Percentiles rank a stretch among this genome's conserved stretches.
phyloP scores from a whole-genome alignment of 2,888 invertebrate species.

The Yponomeuta malinellus region DNA sequence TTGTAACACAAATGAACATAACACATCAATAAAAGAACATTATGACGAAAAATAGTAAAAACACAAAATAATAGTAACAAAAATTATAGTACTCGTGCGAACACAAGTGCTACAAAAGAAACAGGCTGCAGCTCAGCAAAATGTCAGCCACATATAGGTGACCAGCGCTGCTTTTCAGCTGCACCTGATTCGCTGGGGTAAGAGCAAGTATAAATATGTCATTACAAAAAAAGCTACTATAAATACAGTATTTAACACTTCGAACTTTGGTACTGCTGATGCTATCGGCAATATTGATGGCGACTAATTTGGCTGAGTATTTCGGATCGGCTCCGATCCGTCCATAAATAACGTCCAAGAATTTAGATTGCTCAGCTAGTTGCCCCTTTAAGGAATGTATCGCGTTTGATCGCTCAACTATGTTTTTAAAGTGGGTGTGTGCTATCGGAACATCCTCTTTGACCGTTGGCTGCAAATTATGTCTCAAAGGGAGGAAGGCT shows the following conservation, averaged over 20 bases:
- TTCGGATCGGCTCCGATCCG: constrained; percentile 15
- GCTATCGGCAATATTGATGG: background rate
- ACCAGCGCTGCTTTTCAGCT: too few species aligned
- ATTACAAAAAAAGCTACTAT: too few species aligned
- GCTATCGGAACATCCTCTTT: background rate
- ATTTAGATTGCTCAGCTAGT: constrained; percentile 45
- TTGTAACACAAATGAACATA: too few species aligned
- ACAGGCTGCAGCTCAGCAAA: too few species aligned
- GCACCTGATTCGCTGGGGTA: too few species aligned
- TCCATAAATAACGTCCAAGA: constrained; percentile 38
- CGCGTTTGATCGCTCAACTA: constrained; percentile 17
- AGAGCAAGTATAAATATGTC: too few species aligned
- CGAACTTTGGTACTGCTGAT: background rate
- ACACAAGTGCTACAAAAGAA: too few species aligned
- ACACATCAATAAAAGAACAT: too few species aligned
- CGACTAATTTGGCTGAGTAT: background rate
- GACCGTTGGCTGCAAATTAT: background rate
- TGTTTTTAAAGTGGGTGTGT: background rate
- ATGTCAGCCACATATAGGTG: too few species aligned
- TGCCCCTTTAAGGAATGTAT: constrained; percentile 29
- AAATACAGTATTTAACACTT: background rate
- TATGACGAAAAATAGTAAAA: too few species aligned
- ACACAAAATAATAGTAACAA: too few species aligned
- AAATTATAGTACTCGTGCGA: too few species aligned
- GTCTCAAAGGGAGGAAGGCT: background rate